Evolutionary conservation across 2,888 invertebrate species (phyloP).

Genomic region (Apamea crenata): DNA sequence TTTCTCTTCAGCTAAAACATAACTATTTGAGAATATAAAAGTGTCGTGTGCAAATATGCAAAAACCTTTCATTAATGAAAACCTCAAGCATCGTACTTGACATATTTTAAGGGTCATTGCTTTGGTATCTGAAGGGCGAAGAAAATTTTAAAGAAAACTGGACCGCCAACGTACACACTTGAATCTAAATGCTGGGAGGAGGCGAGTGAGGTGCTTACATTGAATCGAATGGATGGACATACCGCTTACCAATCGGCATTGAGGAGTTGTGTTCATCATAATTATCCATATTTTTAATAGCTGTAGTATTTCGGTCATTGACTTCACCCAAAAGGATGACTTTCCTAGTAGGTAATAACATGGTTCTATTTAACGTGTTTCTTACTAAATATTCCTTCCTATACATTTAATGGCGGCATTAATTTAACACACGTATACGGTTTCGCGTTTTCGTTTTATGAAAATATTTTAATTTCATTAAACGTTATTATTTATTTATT

Average conservation of each 20-base stretch:
- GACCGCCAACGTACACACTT: constrained; percentile 20
- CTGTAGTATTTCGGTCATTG: background rate
- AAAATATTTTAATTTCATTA: no score
- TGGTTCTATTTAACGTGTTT: background rate
- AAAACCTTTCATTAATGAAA: constrained; percentile 29
- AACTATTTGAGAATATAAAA: constrained; percentile 6
- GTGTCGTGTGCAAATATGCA: constrained; percentile 34
- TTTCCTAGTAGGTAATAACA: background rate
- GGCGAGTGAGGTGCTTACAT: background rate
- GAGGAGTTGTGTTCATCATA: background rate
- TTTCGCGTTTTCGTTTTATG: no score
- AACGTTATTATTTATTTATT: no score
- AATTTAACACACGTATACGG: no score
- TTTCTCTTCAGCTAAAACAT: background rate
- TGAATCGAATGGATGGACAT: constrained; percentile 17
- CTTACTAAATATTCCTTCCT: background rate
- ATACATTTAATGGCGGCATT: no score
- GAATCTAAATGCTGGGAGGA: constrained; percentile 23
- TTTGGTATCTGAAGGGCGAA: constrained; percentile 30
- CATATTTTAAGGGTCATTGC: constrained; percentile 43
- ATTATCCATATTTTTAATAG: background rate
- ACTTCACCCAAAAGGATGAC: background rate
- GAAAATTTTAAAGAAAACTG: constrained; percentile 43
- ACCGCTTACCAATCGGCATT: background rate
- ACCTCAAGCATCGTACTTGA: constrained; percentile 43